These are phyloP conservation scores for Sebastes miniatus DNA, from an alignment of 2,797 vertebrate species.

Conservation along the genomic window DNA sequence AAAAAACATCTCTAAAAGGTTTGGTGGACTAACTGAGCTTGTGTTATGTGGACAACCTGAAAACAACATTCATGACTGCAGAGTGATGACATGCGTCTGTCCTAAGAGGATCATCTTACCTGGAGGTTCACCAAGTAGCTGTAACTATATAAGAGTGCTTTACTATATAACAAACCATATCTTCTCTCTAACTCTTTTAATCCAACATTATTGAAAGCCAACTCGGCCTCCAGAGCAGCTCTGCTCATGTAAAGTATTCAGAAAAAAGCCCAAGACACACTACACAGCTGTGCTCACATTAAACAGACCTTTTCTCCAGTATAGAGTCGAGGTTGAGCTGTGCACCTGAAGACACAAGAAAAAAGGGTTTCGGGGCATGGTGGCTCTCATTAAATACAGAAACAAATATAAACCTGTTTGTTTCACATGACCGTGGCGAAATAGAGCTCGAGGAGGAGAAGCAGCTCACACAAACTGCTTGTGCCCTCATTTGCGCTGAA, in stretches of 20 bases:
- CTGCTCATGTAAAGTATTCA: no score
- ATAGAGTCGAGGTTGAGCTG: neutral
- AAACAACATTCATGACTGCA: no score
- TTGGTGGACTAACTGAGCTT: neutral
- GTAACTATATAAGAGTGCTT: neutral
- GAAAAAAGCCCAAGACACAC: neutral
- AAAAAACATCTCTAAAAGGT: neutral
- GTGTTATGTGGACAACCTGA: neutral
- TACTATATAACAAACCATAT: neutral
- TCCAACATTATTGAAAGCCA: neutral
- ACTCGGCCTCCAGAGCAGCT: no score
- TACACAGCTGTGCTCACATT: no score
- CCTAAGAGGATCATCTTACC: neutral
- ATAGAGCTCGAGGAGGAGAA: neutral
- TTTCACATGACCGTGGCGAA: neutral
- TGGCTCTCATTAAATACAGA: neutral
- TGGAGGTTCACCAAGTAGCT: neutral
- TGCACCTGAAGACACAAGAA: neutral
- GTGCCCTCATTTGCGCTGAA: neutral
- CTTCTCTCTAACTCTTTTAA: neutral
- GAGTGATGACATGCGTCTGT: neutral
- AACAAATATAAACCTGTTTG: neutral
- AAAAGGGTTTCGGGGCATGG: no score
- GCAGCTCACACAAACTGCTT: neutral
- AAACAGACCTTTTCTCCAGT: no score